Percentiles rank a stretch among this genome's conserved stretches.
Evolutionary conservation across 2,797 vertebrate species (phyloP).

Genomic region (Mastacembelus armatus): DNA sequence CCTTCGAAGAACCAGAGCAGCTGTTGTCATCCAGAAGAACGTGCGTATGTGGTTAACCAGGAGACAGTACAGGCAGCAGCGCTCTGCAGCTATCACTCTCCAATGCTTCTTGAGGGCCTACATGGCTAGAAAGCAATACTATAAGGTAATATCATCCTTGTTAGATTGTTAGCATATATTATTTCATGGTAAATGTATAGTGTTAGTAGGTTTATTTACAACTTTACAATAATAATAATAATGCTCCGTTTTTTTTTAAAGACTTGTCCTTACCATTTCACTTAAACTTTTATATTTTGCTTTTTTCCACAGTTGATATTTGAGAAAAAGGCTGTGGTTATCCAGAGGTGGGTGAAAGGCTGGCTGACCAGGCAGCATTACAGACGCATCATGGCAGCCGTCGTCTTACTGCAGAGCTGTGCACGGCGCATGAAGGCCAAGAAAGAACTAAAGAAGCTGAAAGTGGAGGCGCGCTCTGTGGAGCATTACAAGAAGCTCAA

Average conservation of each 20-base stretch:
- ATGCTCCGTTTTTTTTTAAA: too few relatives aligned
- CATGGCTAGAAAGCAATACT: slow-evolving; percentile 65
- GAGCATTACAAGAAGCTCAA: slow-evolving; percentile 95
- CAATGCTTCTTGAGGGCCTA: slow-evolving; percentile 89
- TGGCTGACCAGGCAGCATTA: slow-evolving; percentile 87
- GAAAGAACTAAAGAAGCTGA: slow-evolving; percentile 91
- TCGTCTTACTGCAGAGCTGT: slow-evolving; percentile 93
- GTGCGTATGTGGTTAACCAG: slow-evolving; percentile 88
- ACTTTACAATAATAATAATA: too few relatives aligned
- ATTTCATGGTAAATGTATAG: too few relatives aligned
- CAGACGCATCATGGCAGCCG: slow-evolving; percentile 76
- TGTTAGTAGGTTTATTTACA: too few relatives aligned
- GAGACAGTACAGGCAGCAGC: slow-evolving; percentile 82
- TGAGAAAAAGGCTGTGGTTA: slow-evolving; percentile 88
- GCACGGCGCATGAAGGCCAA: slow-evolving; percentile 92
- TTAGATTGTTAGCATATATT: too few relatives aligned
- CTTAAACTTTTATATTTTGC: neutral
- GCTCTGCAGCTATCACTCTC: slow-evolving; percentile 85
- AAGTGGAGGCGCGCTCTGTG: slow-evolving; percentile 93
- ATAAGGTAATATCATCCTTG: slow-evolving; percentile 56
- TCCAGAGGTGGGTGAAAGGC: slow-evolving; percentile 90
- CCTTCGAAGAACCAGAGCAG: slow-evolving; percentile 89
- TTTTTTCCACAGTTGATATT: slow-evolving; percentile 85
- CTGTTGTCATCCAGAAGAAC: slow-evolving; percentile 89
- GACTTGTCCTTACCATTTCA: neutral